Base-by-base conservation (phyloP, 2,888 invertebrate species). In the Halictus quadricinctus region DNA sequence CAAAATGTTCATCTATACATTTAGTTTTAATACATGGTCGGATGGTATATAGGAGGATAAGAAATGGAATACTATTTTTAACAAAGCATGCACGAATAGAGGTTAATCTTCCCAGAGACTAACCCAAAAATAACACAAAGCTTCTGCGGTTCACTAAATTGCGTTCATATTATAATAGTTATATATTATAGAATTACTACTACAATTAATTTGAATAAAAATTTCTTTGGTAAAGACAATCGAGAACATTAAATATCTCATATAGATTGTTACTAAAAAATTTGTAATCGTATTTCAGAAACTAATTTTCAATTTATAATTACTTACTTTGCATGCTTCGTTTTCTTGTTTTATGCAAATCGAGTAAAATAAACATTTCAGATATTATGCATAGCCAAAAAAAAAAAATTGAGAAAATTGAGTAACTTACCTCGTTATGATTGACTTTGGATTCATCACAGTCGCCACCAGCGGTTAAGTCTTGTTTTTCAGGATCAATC, bases 401-500 rank as follows among this genome's bases (percentile, higher is more conserved):
- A 29, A 12, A 76, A 48, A 29, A 29, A 58, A 78, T 50, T 29
- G 70, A 72, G n/a, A 58, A 84, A 77, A 73, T 69, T 66, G 21
- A 60, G 74, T 80, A 46, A 91, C 94, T 92, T 87, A 94, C 95
- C 92, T 95, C 95, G 77, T 90, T 94, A 85, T 94, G 94, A 90
- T 94, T 95, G 85, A 92, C 88, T 88, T 94, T 94, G 80, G 91
- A 87, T 76, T 94, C 94, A 72, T 94, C 94, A 81, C 90, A 92
- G 80, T 94, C 94, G 76, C 93, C 95, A 69, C 93, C 93, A 78
- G 93, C 92, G 36, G 93, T 93, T 70, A 92, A 84, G 86, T 95
- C 95, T 94, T 97, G 97, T 92, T 96, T 96, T 88, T 97, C 97
- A 90, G 96, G 96, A 94, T 97, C 97, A 91, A 96, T 95, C 94